Evolutionary conservation across 2,113 vertebrate genomes (phyloP).

Genomic region (Lucifuga dentata): DNA sequence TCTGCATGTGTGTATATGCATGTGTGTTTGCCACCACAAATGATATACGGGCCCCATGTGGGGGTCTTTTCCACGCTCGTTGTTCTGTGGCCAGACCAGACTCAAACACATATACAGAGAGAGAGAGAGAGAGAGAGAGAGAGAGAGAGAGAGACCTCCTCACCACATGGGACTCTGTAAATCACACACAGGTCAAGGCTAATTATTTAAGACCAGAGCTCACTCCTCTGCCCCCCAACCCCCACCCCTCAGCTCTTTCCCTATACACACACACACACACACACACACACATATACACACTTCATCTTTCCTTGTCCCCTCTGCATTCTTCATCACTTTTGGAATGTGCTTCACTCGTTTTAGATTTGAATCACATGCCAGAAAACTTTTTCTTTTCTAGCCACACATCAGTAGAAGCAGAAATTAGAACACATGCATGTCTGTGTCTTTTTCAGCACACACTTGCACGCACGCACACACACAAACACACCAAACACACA

Average conservation of each 20-base stretch:
- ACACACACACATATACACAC: slow-evolving; percentile 21
- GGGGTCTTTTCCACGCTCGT: slow-evolving; percentile 16
- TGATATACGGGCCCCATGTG: slow-evolving; percentile 25
- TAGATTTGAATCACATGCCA: slow-evolving; percentile 15
- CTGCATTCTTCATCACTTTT: slow-evolving; percentile 8
- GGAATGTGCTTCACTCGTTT: slow-evolving; percentile 26
- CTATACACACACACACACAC: background rate
- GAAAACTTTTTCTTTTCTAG: background rate
- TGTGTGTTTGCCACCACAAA: slow-evolving; percentile 16
- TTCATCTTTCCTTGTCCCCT: background rate
- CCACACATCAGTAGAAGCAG: background rate
- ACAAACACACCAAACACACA: too few species aligned
- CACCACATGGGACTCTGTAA: slow-evolving; percentile 42
- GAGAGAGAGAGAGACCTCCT: background rate
- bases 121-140: slow-evolving; percentile 16
- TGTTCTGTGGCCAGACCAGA: slow-evolving; percentile 1
- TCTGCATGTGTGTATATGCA: background rate
- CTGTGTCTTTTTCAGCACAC: background rate
- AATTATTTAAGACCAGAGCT: slow-evolving; percentile 47
- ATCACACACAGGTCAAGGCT: slow-evolving; percentile 55
- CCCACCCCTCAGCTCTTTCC: background rate
- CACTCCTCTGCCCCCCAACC: slow-evolving; percentile 6
- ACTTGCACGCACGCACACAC: background rate
- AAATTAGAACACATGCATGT: background rate
- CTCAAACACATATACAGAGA: slow-evolving; percentile 13